These are phyloP conservation scores for Epinephelus lanceolatus DNA, from an alignment of 2,113 vertebrate species.

Conservation along the genomic window DNA sequence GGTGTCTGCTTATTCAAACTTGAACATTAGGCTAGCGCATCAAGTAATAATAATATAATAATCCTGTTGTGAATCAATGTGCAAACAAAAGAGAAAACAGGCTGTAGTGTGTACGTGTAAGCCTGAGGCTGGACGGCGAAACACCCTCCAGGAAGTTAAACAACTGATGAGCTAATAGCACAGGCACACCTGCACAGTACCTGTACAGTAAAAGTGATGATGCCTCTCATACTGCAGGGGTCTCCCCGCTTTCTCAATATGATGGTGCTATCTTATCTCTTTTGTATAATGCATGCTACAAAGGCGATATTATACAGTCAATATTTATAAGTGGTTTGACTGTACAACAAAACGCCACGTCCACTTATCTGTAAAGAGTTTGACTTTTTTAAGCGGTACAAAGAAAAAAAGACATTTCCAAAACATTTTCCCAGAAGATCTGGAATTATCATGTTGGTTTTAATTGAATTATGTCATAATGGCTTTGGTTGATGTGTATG, in stretches of 20 bases:
- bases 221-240: not conserved
- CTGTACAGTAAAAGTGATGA: constrained; percentile 1
- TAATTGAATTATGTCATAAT: constrained; percentile 5
- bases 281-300: constrained; percentile 16
- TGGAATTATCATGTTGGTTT: not conserved
- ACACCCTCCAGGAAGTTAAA: not conserved
- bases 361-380: not conserved
- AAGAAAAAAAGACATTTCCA: not conserved
- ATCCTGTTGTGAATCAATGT: not conserved
- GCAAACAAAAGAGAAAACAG: not conserved
- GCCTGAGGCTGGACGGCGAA: not conserved
- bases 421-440: not conserved
- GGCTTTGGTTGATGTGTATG: not conserved
- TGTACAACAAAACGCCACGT: not conserved
- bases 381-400: not conserved
- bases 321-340: not conserved
- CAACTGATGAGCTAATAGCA: not conserved
- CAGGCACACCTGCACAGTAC: not conserved
- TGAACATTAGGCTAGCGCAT: constrained; percentile 18
- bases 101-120: not conserved
- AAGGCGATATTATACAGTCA: not conserved
- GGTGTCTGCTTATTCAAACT: constrained; percentile 15
- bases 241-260: not conserved
- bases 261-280: constrained; percentile 27
- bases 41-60: not conserved